Evolutionary conservation across 2,888 invertebrate genomes (phyloP).

Genomic region (Leptinotarsa tumamoca): DNA sequence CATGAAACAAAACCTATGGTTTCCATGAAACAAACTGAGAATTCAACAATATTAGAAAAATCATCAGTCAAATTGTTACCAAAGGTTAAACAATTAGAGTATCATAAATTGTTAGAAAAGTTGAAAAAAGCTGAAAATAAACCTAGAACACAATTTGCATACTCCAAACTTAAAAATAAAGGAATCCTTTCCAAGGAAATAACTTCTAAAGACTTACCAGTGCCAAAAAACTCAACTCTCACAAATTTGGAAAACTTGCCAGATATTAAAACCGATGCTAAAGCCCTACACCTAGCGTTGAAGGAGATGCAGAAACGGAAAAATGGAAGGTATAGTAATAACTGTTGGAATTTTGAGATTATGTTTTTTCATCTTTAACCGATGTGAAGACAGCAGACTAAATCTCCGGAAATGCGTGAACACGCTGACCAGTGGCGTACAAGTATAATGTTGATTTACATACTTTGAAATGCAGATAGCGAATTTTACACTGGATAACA

Average conservation of each 20-base stretch:
- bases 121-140: slow-evolving; percentile 57
- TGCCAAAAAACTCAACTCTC: slow-evolving; percentile 17
- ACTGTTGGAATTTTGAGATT: no score
- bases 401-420: no score
- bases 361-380: no score
- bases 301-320: slow-evolving; percentile 58
- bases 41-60: slow-evolving; percentile 50
- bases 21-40: neutral
- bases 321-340: slow-evolving; percentile 60
- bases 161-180: slow-evolving; percentile 30
- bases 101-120: slow-evolving; percentile 60
- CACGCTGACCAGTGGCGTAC: no score
- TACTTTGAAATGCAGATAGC: no score
- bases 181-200: slow-evolving; percentile 34
- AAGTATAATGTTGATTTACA: no score
- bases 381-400: no score
- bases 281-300: slow-evolving; percentile 44
- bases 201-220: slow-evolving; percentile 32
- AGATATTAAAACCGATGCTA: slow-evolving; percentile 39
- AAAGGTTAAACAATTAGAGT: slow-evolving; percentile 63
- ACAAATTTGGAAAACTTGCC: slow-evolving; percentile 31
- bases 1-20: slow-evolving; percentile 21
- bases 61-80: slow-evolving; percentile 63
- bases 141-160: slow-evolving; percentile 40
- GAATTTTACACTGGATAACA: no score